Base-by-base conservation (phyloP, 2,797 vertebrate genomes). In the Sebastolobus alascanus region DNA sequence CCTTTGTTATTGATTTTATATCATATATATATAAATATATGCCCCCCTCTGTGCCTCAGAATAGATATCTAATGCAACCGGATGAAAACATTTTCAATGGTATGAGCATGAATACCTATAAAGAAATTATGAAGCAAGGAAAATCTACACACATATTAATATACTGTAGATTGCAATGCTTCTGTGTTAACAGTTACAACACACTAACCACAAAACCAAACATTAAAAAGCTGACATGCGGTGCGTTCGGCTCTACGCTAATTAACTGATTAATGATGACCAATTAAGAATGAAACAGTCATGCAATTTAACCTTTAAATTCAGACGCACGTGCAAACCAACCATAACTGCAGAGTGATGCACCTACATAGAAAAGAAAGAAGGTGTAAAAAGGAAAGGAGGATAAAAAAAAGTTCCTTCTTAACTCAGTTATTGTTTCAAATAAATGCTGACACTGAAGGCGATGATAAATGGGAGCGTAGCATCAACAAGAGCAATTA, bases 381-480 rank as follows among this genome's bases (percentile, higher is more conserved):
- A 37, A 35, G n/a, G 35, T 14, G 61, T 35, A n/a, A 25, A 40
- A 38, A 63, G 35, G 27, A 18, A 61, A 63, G 22, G n/a, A 13
- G 37, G 35, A 0, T 0, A 16, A 9, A 3, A 6, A 16, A 25
- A 40, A 65, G 22, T 65, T 40, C 25, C 64, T 27, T 20, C 40
- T 66, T 46, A 66, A 43, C 37, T 43, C 37, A 40, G 63, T 66
- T 43, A 50, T 67, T 66, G 40, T 67, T 67, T 67, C 63, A 65
- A 65, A 40, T 43, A 67, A 46, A 50, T 31, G 25, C 40, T 46
- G 40, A 67, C 65, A 46, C 65, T 31, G 14, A 35, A 68, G 67
- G 31, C 20, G 27, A 33, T 68, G 46, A 68, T 54, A 54, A 68
- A 68, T 11, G 50, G 50, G 18, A 54, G 46, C 67, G 31, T 35